phyloP scores from a whole-genome alignment of 2,797 vertebrate genomes.

The Dendrocincla fuliginosa region DNA sequence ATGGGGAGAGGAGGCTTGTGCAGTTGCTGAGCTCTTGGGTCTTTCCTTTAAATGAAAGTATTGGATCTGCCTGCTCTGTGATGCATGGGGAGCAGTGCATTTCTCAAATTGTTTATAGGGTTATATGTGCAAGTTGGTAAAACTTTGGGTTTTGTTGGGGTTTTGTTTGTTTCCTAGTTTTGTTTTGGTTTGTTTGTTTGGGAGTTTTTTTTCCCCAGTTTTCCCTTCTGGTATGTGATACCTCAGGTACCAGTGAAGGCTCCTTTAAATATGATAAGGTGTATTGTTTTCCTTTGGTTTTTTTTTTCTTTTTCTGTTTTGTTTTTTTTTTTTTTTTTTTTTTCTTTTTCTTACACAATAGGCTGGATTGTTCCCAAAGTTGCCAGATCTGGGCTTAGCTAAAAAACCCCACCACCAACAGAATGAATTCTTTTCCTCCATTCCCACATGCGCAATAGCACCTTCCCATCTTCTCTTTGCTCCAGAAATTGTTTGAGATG shows the following conservation, averaged over 20 bases:
- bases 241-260: not conserved
- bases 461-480: not conserved
- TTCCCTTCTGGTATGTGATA: not conserved
- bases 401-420: not conserved
- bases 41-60: not conserved
- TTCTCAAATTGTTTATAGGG: not conserved
- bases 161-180: not conserved
- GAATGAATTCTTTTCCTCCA: not conserved
- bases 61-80: not conserved
- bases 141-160: not conserved
- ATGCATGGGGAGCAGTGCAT: rapidly evolving
- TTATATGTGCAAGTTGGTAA: not conserved
- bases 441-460: not conserved
- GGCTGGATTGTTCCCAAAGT: not conserved
- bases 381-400: not conserved
- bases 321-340: not conserved
- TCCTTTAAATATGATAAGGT: not conserved
- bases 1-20: not conserved
- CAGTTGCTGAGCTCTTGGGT: not conserved
- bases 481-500: not conserved
- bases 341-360: not conserved
- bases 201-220: rapidly evolving
- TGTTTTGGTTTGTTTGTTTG: not conserved
- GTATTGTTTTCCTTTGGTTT: no score
- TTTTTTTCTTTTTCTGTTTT: not conserved